A percentile compares a stretch with the other conserved stretches of the same genome.
Evolutionary conservation across 2,113 vertebrate species (phyloP).

Genomic region (Phocoena phocoena): DNA sequence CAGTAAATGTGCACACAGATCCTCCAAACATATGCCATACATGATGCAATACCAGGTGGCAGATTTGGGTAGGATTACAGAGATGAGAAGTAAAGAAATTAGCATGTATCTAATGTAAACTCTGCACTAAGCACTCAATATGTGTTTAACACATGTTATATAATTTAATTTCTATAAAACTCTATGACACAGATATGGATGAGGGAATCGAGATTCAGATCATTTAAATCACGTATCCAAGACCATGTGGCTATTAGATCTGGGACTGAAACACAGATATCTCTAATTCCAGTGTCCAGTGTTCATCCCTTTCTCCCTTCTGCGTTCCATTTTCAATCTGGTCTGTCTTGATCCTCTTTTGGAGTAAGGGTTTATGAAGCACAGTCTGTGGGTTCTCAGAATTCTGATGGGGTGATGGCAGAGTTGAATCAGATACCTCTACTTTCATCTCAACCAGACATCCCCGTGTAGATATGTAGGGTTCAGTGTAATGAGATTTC

Average conservation of each 20-base stretch:
- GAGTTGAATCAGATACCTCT: background rate
- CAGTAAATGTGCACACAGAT: background rate
- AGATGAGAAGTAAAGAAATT: background rate
- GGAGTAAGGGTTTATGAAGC: background rate
- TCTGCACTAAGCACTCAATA: fast-evolving
- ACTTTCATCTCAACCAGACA: background rate
- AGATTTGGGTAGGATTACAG: background rate
- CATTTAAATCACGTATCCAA: background rate
- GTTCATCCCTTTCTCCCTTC: background rate
- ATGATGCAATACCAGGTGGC: background rate
- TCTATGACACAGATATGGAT: background rate
- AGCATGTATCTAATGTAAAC: too few species aligned
- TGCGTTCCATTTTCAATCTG: background rate
- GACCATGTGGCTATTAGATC: background rate
- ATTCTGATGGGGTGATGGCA: background rate
- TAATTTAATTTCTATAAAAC: background rate
- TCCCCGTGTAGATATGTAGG: background rate
- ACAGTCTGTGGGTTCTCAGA: background rate
- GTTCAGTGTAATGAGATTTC: background rate
- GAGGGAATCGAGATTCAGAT: background rate
- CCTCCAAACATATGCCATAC: too few species aligned
- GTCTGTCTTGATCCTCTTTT: background rate
- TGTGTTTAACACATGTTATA: background rate
- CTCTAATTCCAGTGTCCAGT: background rate
- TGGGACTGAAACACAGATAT: background rate